Evolutionary conservation across 1,140 invertebrate species (phyloP), one percentile per base, ranked within the genome.

Genomic region (Drosophila albomicans): DNA sequence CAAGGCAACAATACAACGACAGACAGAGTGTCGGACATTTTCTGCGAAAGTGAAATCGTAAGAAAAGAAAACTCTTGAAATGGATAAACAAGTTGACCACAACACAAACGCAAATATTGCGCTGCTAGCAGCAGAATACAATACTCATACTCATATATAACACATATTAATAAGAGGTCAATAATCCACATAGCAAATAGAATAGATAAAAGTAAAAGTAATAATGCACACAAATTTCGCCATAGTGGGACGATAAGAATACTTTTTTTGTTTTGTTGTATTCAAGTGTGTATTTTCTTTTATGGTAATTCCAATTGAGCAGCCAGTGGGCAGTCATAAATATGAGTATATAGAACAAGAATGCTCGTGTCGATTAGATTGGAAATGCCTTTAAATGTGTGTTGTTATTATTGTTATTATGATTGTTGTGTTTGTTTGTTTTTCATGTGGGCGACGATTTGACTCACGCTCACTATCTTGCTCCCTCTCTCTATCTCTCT

Each of bases 291-390:
- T 7, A 56, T 54, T 30, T 49, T 35, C 41, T 64, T 43, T 48
- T 52, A 65, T 79, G 77, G 16, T 73, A 79, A 82, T 78, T 46
- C 62, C 20, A 49, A 81, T 51, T 51, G 43, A 67, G 43, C 41
- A 38, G 57, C 41, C 49, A 67, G 41, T 43, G 54, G 69, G 5
- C 56, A 38, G 13, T 38, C 32, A 71, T 79, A 75, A 70, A 72
- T 54, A 71, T 79, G 71, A 70, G 67, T 54, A 41, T 52, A 43
- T 13, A 3, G 20, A 4, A 63, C 28, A 43, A n/a, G 64, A 81
- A 68, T 80, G 75, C 70, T 76, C 65, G 62, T 52, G 74, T 66
- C 78, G 82, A 85, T 86, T 86, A 85, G 82, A 82, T 85, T 85
- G 70, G 59, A 72, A 81, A 72, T 57, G 72, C 58, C 81, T 49